Conservation (phyloP, 1,140 invertebrate species). For the Pseudomyrmex concolor region DNA sequence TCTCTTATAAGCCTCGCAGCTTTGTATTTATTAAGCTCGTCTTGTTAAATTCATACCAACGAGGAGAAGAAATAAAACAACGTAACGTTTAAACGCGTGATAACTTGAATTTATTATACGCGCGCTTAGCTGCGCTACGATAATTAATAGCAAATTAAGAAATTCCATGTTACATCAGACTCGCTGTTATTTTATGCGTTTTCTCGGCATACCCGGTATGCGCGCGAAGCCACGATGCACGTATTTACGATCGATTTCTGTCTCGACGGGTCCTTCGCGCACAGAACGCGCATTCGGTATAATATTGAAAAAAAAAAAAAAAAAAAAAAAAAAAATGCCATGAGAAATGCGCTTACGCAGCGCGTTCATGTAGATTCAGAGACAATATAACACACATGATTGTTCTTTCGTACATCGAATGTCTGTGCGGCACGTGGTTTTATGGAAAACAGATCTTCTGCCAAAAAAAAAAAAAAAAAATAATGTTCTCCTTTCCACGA, state of each 20-base stretch:
- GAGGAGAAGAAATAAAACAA: background rate
- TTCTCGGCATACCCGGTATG: constrained; percentile 30
- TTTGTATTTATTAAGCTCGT: background rate
- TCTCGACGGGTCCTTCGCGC: constrained; percentile 43
- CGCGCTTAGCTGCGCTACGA: background rate
- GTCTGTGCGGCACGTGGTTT: background rate
- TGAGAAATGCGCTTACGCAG: constrained; percentile 20
- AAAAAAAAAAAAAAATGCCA: constrained; percentile 18
- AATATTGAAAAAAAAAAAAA: constrained; percentile 35
- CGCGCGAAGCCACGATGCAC: constrained; percentile 23
- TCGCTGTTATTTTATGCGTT: too few relatives aligned
- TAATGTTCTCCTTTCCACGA: background rate
- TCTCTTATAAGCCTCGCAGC: background rate
- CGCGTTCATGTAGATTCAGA: constrained; percentile 18
- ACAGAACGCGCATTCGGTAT: constrained; percentile 40
- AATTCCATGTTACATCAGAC: too few relatives aligned
- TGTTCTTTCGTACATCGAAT: background rate
- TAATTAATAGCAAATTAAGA: background rate
- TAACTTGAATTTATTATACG: background rate
- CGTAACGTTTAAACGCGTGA: background rate
- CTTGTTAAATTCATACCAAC: constrained; percentile 1
- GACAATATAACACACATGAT: constrained; percentile 25
- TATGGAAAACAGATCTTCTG: constrained; percentile 8
- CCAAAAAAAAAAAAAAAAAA: background rate
- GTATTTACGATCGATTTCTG: constrained; percentile 59